Conservation (phyloP, 2,888 invertebrate genomes). For the Myopa tessellatipennis region DNA sequence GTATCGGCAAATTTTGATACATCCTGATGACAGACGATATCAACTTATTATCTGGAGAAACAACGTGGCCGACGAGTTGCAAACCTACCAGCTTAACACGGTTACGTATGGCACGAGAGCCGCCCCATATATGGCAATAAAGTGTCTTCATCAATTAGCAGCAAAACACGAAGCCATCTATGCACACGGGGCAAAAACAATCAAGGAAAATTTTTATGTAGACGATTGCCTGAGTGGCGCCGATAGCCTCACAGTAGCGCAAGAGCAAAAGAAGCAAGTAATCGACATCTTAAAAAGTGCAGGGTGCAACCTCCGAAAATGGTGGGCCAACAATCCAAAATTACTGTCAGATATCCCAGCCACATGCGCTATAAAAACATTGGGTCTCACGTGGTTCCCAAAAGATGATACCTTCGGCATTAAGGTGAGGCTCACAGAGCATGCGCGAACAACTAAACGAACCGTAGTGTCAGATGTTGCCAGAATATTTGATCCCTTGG, state of each 20-base stretch:
- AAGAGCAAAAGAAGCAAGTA: no score
- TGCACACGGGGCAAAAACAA: background rate
- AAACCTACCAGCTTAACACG: no score
- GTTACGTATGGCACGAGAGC: background rate
- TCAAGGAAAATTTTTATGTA: background rate
- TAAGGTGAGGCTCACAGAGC: background rate
- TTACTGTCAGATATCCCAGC: background rate
- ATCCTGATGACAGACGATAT: background rate
- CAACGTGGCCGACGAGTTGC: no score
- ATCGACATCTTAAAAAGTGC: no score
- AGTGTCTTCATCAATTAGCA: background rate
- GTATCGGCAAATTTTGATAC: background rate
- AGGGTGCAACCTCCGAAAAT: background rate
- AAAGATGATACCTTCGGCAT: background rate
- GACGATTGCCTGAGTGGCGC: background rate
- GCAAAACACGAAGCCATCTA: background rate
- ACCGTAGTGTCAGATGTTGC: no score
- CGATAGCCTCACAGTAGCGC: no score
- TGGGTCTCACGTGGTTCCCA: background rate
- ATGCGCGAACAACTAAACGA: no score
- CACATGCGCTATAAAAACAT: no score
- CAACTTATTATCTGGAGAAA: background rate
- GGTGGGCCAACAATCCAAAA: background rate
- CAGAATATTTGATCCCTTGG: no score
- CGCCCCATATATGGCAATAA: background rate